Percentiles rank a stretch among this genome's conserved stretches.
Evolutionary conservation across 2,888 invertebrate species (phyloP).

Genomic region (Vandiemenella viatica): DNA sequence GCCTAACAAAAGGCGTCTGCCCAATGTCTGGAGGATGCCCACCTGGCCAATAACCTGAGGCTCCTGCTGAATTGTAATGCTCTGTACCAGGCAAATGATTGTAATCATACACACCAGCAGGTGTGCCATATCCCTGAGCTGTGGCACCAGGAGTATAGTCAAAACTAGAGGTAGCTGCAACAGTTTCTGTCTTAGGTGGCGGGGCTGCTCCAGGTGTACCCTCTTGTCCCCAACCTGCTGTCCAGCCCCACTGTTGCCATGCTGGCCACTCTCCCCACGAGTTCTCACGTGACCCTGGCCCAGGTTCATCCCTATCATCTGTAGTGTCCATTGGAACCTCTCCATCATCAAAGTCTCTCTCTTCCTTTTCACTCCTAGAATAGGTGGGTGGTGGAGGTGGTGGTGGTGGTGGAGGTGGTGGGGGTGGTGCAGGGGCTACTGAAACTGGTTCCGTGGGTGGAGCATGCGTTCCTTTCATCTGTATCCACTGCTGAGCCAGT

Average conservation of each 20-base stretch:
- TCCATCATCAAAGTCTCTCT: conserved; percentile 48
- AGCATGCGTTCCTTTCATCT: conserved; percentile 67
- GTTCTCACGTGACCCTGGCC: conserved; percentile 17
- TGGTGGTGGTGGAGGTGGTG: conserved; percentile 41
- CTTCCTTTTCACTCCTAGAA: conserved; percentile 22
- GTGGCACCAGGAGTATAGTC: conserved; percentile 5
- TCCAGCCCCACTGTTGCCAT: conserved; percentile 22
- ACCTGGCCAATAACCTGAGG: conserved; percentile 11
- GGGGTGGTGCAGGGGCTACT: conserved; percentile 40
- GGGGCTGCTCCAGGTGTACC: not conserved
- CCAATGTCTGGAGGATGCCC: conserved; percentile 21
- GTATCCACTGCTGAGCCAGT: conserved; percentile 94
- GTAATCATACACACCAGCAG: conserved; percentile 15
- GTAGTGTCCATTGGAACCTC: conserved; percentile 85
- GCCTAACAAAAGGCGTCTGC: conserved; percentile 21
- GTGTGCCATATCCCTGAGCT: conserved; percentile 6
- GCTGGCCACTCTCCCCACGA: conserved; percentile 20
- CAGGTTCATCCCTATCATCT: conserved; percentile 47
- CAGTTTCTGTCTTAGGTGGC: not conserved
- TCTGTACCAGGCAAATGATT: conserved; percentile 17
- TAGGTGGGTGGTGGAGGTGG: conserved; percentile 38
- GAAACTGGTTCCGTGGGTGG: conserved; percentile 42
- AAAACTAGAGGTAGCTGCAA: conserved; percentile 11
- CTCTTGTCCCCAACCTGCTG: conserved; percentile 15
- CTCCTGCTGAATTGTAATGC: conserved; percentile 7